A percentile compares a stretch with the other conserved stretches of the same genome.
phyloP scores from a whole-genome alignment of 1,140 invertebrate species.

The Harpegnathos saltator region DNA sequence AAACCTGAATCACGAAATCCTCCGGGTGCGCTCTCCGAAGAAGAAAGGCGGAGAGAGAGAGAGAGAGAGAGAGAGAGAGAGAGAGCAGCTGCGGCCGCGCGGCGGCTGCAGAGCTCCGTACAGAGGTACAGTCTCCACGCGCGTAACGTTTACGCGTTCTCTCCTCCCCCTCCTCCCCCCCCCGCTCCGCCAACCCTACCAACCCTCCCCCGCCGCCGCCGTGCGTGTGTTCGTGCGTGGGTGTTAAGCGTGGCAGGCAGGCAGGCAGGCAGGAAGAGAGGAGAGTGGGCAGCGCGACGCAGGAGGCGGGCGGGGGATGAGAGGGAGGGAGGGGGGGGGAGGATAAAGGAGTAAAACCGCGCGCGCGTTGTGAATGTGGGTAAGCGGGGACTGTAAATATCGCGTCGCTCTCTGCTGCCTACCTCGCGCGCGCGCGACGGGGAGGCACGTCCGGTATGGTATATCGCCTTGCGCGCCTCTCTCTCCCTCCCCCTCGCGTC shows the following conservation, averaged over 20 bases:
- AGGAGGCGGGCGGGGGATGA: constrained; percentile 11
- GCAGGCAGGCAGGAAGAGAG: constrained; percentile 20
- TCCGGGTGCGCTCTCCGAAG: constrained; percentile 12
- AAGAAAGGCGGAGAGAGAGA: constrained; percentile 39
- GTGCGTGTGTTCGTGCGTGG: constrained; percentile 61
- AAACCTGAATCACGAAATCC: constrained; percentile 61
- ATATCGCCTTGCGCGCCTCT: constrained; percentile 58
- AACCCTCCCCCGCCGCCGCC: constrained; percentile 35
- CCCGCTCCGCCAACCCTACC: too few species aligned
- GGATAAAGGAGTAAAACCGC: constrained; percentile 62
- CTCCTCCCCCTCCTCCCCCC: too few species aligned
- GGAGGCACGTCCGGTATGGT: constrained; percentile 68
- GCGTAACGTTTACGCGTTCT: constrained; percentile 41
- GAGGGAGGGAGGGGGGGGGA: background rate
- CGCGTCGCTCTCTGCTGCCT: constrained; percentile 70
- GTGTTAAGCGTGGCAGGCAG: constrained; percentile 52
- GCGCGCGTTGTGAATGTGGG: constrained; percentile 64
- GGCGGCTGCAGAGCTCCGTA: background rate
- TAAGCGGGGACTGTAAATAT: constrained; percentile 74
- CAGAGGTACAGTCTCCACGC: background rate
- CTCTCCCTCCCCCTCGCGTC: background rate
- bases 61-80: too few species aligned
- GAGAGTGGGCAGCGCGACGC: constrained; percentile 9
- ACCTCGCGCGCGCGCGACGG: constrained; percentile 71
- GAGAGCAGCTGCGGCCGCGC: constrained; percentile 32